Evolutionary conservation across 2,113 vertebrate species (phyloP), one percentile per base, ranked within the genome.

Genomic region (Eulacestoma nigropectus): DNA sequence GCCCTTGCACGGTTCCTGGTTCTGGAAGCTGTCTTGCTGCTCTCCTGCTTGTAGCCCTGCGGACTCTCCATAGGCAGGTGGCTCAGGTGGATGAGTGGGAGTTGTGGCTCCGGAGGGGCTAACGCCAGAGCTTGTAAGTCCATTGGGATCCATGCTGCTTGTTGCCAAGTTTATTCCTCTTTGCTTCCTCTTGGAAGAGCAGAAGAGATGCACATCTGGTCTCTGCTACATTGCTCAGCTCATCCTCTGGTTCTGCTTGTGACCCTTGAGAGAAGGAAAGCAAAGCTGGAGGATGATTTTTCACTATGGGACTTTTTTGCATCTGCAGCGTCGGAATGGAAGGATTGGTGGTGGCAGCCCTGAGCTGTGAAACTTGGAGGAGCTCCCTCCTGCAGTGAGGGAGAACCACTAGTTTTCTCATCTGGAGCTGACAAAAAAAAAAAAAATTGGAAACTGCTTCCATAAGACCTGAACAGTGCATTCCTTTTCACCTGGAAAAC

Each of bases 191-290:
- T 0, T 41, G 52, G 76, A 68, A 60, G 35, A 50, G 60, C 60
- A 70, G 76, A 74, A 84, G 68, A 53, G 39, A 10, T 57, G 13
- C 59, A 44, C 27, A 4, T 44, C 39, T 25, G 32, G 26, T 57
- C 39, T 47, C 47, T 2, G 0, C 39, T 87, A 0, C 1, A 0
- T 65, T 77, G 39, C 69, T 87, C 13, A 4, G 23, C 53, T 90
- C 62, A n/a, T 79, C 32, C 32, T 64, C 60, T 84, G 35, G 21
- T 77, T 90, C 53, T 76, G 5, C 39, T 76, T 52, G 56, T 85
- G 53, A 46, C 52, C 52, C 35, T 11, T 10, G 23, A 77, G 59
- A 60, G 67, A 42, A 60, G 13, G n/a, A 65, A 46, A 46, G 68
- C 55, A 69, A 84, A 74, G 13, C 72, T 67, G 76, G 39, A 60